Evolutionary conservation across 2,888 invertebrate species (phyloP).

Genomic region (Sinotaia quadrata): DNA sequence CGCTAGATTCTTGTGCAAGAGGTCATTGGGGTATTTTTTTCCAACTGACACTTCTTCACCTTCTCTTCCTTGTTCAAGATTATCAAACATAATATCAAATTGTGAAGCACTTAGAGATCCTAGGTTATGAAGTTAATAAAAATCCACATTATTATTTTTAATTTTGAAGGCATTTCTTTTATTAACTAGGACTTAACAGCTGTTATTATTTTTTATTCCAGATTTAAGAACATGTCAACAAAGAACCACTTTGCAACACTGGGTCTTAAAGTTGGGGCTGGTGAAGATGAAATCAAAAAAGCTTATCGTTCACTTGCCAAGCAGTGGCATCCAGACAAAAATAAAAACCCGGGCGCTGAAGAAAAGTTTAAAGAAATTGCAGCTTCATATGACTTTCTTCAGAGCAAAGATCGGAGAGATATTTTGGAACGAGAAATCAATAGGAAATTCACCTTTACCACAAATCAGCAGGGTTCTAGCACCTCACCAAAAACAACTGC

Average conservation of each 20-base stretch:
- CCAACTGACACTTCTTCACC: no score
- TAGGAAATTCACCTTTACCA: slow-evolving; percentile 12
- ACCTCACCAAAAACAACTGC: not conserved
- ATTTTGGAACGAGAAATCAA: slow-evolving; percentile 54
- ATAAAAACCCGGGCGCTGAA: slow-evolving; percentile 61
- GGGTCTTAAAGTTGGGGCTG: slow-evolving; percentile 56
- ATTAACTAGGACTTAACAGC: no score
- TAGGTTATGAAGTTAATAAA: no score
- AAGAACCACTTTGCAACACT: slow-evolving; percentile 61
- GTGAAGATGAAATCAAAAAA: slow-evolving; percentile 66
- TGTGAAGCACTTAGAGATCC: no score
- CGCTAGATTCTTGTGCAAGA: no score
- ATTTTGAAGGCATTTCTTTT: no score
- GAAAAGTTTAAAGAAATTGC: slow-evolving; percentile 68
- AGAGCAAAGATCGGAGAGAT: slow-evolving; percentile 54
- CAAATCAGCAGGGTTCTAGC: not conserved
- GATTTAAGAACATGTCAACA: slow-evolving; percentile 29
- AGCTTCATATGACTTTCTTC: slow-evolving; percentile 64
- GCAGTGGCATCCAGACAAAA: slow-evolving; percentile 69
- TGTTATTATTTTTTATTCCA: no score
- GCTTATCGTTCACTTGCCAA: slow-evolving; percentile 64
- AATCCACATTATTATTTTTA: no score
- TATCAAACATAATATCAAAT: no score
- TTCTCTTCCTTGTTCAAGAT: no score
- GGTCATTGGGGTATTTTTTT: no score